Percentiles rank a stretch among this genome's conserved stretches.
Conservation (phyloP, 2,888 invertebrate genomes). For the Elegia similella region DNA sequence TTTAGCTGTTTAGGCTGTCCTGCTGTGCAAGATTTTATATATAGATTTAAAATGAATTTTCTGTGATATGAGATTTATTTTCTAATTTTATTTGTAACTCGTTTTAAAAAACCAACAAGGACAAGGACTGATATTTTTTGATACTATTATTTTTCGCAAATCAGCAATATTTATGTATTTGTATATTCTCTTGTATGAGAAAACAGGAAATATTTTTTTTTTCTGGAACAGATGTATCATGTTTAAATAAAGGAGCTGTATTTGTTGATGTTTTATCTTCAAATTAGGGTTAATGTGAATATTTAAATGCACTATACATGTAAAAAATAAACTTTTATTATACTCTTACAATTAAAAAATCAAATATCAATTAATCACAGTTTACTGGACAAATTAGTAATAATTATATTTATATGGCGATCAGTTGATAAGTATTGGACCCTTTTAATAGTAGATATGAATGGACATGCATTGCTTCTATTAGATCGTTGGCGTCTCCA, state of each 20-base stretch:
- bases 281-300: background rate
- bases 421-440: constrained; percentile 85
- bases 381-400: background rate
- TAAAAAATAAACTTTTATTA: background rate
- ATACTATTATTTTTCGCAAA: background rate
- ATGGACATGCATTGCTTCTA: constrained; percentile 91
- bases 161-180: no score
- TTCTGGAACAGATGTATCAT: no score
- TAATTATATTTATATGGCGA: constrained; percentile 46
- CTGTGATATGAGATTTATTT: constrained; percentile 18
- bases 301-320: background rate
- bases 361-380: background rate
- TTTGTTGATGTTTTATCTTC: no score
- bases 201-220: no score
- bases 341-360: background rate
- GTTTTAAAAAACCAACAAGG: background rate
- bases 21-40: no score
- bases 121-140: background rate
- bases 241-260: no score
- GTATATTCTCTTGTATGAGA: no score
- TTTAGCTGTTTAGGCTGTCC: no score
- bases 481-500: constrained; percentile 85
- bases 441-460: constrained; percentile 93
- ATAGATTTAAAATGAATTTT: constrained; percentile 17
- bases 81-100: background rate